These are phyloP conservation scores for Busseola fusca DNA, from an alignment of 2,888 invertebrate genomes.

Conservation along the genomic window DNA sequence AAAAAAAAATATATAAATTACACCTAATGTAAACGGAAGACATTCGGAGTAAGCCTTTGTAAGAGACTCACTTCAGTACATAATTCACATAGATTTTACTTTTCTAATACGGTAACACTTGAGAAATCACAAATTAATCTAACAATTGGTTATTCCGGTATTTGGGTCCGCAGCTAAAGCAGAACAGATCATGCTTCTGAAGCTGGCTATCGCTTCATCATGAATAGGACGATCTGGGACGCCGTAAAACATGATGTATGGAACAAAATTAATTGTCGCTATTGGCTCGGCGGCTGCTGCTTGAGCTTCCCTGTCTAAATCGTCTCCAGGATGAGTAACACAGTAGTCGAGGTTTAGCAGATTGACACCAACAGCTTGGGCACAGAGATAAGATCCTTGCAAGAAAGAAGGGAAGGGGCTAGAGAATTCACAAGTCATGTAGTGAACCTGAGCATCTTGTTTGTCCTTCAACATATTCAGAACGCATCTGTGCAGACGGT, in stretches of 20 bases:
- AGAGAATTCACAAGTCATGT: constrained; percentile 81
- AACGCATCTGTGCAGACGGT: constrained; percentile 80
- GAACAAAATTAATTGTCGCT: constrained; percentile 70
- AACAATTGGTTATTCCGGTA: constrained; percentile 72
- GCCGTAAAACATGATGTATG: constrained; percentile 77
- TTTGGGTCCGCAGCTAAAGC: constrained; percentile 73
- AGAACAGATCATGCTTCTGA: constrained; percentile 74
- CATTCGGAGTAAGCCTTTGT: constrained; percentile 66
- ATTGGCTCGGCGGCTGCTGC: constrained; percentile 68
- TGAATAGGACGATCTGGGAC: constrained; percentile 64
- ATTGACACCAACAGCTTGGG: constrained; percentile 70
- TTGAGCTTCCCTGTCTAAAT: constrained; percentile 73
- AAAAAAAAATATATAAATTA: constrained; percentile 42
- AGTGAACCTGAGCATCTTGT: constrained; percentile 76
- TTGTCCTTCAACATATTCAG: constrained; percentile 72
- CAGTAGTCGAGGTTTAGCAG: constrained; percentile 76
- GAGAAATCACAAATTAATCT: constrained; percentile 47
- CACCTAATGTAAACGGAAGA: constrained; percentile 53
- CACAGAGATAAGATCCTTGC: constrained; percentile 74
- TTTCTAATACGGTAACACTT: constrained; percentile 23
- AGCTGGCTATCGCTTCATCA: constrained; percentile 61
- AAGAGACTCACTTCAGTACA: constrained; percentile 67
- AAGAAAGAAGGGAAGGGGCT: constrained; percentile 67
- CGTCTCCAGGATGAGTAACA: constrained; percentile 70
- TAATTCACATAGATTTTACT: constrained; percentile 34